A percentile compares a stretch with the other conserved stretches of the same genome.
Conservation (phyloP, 2,888 invertebrate genomes). For the Oligia fasciuncula region DNA sequence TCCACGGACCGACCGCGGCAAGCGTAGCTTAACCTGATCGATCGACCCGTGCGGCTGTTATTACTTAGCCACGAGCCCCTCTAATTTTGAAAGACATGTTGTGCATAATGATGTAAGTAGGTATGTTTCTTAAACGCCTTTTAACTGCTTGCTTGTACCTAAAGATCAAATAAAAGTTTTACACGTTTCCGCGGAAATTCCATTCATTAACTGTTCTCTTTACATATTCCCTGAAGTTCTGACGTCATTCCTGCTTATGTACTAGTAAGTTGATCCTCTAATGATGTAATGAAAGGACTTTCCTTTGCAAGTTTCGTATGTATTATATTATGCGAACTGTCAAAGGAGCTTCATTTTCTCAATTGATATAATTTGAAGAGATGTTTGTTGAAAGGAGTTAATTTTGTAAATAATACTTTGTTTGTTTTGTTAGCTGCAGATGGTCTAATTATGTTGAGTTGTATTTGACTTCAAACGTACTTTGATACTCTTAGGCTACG, state of each 20-base stretch:
- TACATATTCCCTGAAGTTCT: background rate
- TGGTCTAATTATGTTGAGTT: background rate
- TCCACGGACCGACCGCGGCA: no score
- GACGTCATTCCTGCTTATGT: conserved; percentile 23
- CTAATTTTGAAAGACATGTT: no score
- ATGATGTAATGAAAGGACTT: conserved; percentile 13
- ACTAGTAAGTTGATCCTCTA: conserved; percentile 11
- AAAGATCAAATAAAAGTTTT: conserved; percentile 9
- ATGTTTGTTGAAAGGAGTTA: conserved; percentile 13
- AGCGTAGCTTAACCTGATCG: no score
- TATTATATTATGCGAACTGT: conserved; percentile 3
- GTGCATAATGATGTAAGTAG: background rate
- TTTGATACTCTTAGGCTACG: background rate
- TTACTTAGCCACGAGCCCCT: no score
- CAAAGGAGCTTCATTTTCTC: conserved; percentile 42
- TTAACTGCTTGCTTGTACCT: background rate
- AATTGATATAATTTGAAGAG: conserved; percentile 38
- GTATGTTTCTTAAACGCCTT: background rate
- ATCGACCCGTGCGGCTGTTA: no score
- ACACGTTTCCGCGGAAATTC: background rate
- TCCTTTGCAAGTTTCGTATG: conserved; percentile 12
- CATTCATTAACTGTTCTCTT: background rate
- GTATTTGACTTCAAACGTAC: conserved; percentile 5
- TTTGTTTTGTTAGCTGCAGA: conserved; percentile 19
- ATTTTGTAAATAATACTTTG: conserved; percentile 29